Percentiles rank a stretch among this genome's conserved stretches.
Conservation (phyloP, 2,797 vertebrate species). For the Bradypodion pumilum region DNA sequence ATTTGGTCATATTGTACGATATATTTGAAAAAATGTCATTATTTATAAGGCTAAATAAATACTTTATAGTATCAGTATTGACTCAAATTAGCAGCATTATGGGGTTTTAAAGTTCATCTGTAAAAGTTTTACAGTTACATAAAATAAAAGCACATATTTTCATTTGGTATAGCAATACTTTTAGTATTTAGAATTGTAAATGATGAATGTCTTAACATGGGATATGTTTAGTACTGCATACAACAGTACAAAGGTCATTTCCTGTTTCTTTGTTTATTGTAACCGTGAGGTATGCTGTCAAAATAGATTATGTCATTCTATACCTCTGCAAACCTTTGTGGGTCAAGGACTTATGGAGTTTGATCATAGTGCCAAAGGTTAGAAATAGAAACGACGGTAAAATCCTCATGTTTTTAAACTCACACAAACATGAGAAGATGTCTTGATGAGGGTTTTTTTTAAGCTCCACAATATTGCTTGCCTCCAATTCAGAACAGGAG, state of each 20-base stretch:
- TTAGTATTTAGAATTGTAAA: neutral
- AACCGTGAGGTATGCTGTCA: neutral
- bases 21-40: neutral
- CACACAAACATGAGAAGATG: too few relatives aligned
- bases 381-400: too few relatives aligned
- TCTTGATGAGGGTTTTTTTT: too few relatives aligned
- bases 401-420: too few relatives aligned
- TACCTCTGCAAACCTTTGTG: neutral
- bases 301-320: neutral
- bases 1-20: neutral
- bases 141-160: neutral
- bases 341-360: too few relatives aligned
- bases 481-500: too few relatives aligned
- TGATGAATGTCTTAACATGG: neutral
- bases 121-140: neutral
- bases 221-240: neutral
- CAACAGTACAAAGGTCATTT: neutral
- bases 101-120: neutral
- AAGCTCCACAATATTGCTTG: too few relatives aligned
- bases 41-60: neutral
- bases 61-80: conserved; percentile 19
- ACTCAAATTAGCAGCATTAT: neutral
- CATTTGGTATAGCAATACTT: neutral
- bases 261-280: neutral
- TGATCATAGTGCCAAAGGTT: too few relatives aligned